Evolutionary conservation across 64 coral and sea anemone genomes (phyloP), one percentile per base, ranked within the genome.

Genomic region (Actinia tenebrosa): DNA sequence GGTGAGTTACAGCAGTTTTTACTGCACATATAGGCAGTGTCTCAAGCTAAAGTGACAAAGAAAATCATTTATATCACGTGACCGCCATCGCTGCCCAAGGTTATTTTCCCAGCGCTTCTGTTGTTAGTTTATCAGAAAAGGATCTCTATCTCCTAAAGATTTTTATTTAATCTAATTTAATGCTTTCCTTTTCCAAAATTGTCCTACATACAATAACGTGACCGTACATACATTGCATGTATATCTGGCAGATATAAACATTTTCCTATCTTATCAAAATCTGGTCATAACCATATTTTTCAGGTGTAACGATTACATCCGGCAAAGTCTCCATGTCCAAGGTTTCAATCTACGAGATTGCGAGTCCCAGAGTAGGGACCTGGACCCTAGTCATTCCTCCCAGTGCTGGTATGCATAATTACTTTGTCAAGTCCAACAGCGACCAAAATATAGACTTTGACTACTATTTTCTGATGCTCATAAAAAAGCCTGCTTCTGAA

Each of bases 391-490:
- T 53, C 22, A 87, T 95, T 22, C 88, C 80, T 17, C 30, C 84
- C 0, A 83, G 68, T 62, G 91, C 78, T 54, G 93, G 93, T 16
- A 46, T 77, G 15, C 94, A 95, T 10, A 87, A 92, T 56, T 89
- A 88, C 47, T 91, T 89, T 64, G 84, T 92, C 19, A 95, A 95
- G 54, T 91, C 87, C 20, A 92, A 71, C 10, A 95, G 94, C 62
- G 88, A 86, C 6, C 89, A 87, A 7, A 95, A 95, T 84, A 92
- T 95, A 2, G 91, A 95, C 66, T 95, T 95, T 63, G 91, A 95
- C 23, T 83, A 95, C 79, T 92, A 92, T 50, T 95, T 95, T 25
- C 0, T 87, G 11, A 55, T n/a, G 50, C 3, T 45, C 16, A 45
- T 59, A 64, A 62, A 78, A 60, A 66, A 63, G 44, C 55, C 17